Percentiles rank a stretch among this genome's conserved stretches.
Evolutionary conservation across 2,113 vertebrate genomes (phyloP).

Genomic region (Colaptes auratus): DNA sequence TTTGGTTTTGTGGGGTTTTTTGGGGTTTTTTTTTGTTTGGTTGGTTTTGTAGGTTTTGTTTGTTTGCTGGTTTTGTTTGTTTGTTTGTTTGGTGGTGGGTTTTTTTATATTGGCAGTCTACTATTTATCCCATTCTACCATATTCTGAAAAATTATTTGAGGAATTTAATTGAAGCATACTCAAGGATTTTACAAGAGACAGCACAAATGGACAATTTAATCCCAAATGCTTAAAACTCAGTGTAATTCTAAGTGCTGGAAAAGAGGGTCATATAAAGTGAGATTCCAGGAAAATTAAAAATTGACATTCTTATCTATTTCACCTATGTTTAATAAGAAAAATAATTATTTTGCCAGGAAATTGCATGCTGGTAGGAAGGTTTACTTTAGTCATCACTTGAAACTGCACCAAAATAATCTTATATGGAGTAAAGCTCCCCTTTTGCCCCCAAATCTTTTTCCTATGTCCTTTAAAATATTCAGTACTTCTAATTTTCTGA

Average conservation of each 20-base stretch:
- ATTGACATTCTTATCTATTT: neutral
- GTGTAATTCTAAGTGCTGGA: neutral
- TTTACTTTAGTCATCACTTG: neutral
- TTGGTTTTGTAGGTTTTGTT: too few species aligned
- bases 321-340: neutral
- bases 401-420: neutral
- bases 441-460: neutral
- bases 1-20: too few species aligned
- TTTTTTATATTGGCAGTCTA: neutral
- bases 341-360: neutral
- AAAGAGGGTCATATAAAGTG: neutral
- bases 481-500: neutral
- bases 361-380: neutral
- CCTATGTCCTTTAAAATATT: neutral
- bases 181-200: neutral
- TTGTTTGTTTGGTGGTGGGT: neutral
- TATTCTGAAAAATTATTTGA: neutral
- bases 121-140: rapidly evolving
- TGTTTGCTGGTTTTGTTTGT: too few species aligned
- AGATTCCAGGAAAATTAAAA: neutral
- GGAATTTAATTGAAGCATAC: neutral
- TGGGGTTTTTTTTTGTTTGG: too few species aligned
- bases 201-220: neutral
- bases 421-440: neutral
- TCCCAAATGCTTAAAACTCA: neutral